These are phyloP conservation scores for Proterorhinus semilunaris DNA, from an alignment of 2,113 vertebrate species.

Conservation along the genomic window DNA sequence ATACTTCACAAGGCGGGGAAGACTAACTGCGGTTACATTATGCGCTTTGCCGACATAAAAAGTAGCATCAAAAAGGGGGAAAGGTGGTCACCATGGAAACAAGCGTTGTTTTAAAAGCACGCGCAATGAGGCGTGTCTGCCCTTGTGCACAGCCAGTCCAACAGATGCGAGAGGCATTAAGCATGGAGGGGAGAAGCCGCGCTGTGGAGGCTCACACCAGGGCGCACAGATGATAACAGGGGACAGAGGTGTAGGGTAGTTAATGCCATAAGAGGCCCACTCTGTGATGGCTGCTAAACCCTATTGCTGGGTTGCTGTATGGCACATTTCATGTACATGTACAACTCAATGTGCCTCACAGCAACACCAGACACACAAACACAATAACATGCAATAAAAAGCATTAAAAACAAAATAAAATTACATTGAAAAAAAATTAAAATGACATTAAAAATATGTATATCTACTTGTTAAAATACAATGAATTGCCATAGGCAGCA, in stretches of 20 bases:
- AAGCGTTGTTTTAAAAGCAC: conserved; percentile 65
- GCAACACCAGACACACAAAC: too few relatives aligned
- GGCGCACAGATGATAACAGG: not conserved
- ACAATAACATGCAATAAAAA: too few relatives aligned
- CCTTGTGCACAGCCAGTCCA: conserved; percentile 24
- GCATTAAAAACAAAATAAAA: too few relatives aligned
- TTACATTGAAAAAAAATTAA: too few relatives aligned
- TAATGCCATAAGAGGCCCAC: not conserved
- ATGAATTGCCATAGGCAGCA: too few relatives aligned
- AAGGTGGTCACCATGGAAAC: conserved; percentile 70
- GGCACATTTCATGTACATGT: too few relatives aligned
- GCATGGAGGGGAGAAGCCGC: conserved; percentile 11
- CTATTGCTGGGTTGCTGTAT: too few relatives aligned
- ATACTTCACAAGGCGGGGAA: conserved; percentile 10
- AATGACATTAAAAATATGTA: too few relatives aligned
- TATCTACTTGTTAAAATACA: too few relatives aligned
- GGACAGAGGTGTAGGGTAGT: conserved; percentile 11
- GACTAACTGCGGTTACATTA: conserved; percentile 38
- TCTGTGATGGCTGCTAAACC: conserved; percentile 33
- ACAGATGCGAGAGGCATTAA: conserved; percentile 24
- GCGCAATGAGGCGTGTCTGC: conserved; percentile 45
- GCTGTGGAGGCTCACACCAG: conserved; percentile 18
- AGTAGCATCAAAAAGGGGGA: conserved; percentile 29
- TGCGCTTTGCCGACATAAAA: conserved; percentile 49
- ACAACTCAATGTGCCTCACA: too few relatives aligned